Conservation (phyloP, 2,888 invertebrate genomes). For the Agrochola litura region DNA sequence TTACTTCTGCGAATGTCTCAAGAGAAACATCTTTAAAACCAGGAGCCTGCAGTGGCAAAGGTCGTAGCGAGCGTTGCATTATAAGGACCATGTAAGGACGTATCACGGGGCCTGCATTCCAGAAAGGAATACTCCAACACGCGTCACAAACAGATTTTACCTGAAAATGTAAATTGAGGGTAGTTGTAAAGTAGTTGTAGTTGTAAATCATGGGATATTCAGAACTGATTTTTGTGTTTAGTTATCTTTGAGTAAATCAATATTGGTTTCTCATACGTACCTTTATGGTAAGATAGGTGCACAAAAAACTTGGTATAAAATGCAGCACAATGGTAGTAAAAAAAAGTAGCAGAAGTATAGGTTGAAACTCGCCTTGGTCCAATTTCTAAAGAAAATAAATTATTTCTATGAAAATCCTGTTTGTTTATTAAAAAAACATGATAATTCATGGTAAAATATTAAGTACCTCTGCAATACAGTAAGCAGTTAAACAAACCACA, state of each 20-base stretch:
- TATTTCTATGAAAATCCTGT: neutral
- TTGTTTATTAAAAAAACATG: neutral
- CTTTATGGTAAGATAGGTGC: slow-evolving; percentile 54
- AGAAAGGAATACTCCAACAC: slow-evolving; percentile 80
- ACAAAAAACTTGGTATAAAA: slow-evolving; percentile 57
- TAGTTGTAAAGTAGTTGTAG: neutral
- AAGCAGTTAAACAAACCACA: slow-evolving; percentile 78
- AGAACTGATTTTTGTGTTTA: neutral
- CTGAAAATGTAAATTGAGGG: slow-evolving; percentile 60
- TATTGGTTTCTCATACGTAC: slow-evolving; percentile 50
- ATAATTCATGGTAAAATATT: neutral
- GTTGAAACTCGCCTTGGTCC: slow-evolving; percentile 57
- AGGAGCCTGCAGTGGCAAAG: slow-evolving; percentile 75
- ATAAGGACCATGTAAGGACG: slow-evolving; percentile 81
- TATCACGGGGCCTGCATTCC: slow-evolving; percentile 77
- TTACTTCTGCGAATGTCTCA: slow-evolving; percentile 82
- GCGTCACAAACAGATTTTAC: slow-evolving; percentile 76
- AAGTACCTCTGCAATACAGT: slow-evolving; percentile 67
- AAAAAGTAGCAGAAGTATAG: slow-evolving; percentile 42
- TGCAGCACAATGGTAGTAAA: slow-evolving; percentile 26
- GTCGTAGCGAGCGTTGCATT: slow-evolving; percentile 79
- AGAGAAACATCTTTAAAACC: slow-evolving; percentile 81
- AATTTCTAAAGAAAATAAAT: slow-evolving; percentile 43
- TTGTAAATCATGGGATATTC: neutral
- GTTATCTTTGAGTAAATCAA: neutral